These are phyloP conservation scores for Bombus balteatus DNA, from an alignment of 1,140 invertebrate species.

Conservation along the genomic window DNA sequence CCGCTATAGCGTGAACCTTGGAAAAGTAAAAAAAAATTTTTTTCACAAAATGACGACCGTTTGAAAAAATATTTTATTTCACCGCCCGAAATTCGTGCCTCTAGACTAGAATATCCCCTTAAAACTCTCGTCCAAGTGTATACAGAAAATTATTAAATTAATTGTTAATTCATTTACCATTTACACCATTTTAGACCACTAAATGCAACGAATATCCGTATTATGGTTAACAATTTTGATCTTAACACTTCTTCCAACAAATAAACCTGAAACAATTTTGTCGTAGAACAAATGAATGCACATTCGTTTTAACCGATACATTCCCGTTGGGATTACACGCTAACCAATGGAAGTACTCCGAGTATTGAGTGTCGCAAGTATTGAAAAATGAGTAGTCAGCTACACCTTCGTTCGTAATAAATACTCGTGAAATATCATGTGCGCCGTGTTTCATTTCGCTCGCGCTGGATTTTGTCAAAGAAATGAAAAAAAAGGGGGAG, in stretches of 20 bases:
- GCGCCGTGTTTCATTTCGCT: neutral
- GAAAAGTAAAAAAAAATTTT: no score
- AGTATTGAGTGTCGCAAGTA: neutral
- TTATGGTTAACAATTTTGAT: neutral
- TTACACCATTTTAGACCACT: neutral
- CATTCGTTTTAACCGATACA: neutral
- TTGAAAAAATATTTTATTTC: no score
- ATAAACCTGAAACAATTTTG: neutral
- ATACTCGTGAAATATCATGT: slow-evolving; percentile 49
- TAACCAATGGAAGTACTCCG: neutral
- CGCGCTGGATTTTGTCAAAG: neutral
- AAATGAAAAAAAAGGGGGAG: neutral
- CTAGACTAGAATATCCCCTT: no score
- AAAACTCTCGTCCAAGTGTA: neutral
- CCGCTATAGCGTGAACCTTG: no score
- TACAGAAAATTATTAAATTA: neutral
- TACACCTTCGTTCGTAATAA: slow-evolving; percentile 41
- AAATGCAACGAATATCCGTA: neutral
- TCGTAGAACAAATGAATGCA: neutral
- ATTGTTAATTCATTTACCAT: neutral
- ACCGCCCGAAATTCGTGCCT: no score
- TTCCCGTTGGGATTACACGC: neutral
- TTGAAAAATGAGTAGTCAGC: slow-evolving; percentile 20
- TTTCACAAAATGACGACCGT: no score
- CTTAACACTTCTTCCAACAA: neutral